Evolutionary conservation across 2,888 invertebrate genomes (phyloP), one percentile per base, ranked within the genome.

Genomic region (Antitype chi): DNA sequence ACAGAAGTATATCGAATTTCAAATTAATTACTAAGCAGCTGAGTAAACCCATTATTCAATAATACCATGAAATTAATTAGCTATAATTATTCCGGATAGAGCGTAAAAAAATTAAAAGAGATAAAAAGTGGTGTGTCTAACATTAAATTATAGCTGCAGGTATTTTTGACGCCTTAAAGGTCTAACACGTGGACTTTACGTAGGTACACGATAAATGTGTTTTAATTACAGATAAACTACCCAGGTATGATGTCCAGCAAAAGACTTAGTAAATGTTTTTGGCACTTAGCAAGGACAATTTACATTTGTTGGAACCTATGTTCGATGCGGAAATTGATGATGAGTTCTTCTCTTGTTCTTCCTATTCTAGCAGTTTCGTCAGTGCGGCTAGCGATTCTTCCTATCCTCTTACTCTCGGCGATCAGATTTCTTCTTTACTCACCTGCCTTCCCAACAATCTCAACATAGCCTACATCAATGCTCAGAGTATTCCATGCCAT

Each of bases 21-120:
- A 49, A 63, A 82, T 52, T 53, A 84, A 84, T 67, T 38, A 53
- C 17, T 43, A 69, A 71, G 38, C 84, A 28, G 49, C 63, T 71
- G 67, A 68, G 57, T 64, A 80, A 68, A 81, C 72, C 52, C 23
- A 68, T 84, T 71, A 84, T 70, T 59, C 62, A 84, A 28, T 84
- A 80, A 80, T n/a, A 81, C 60, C 62, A 53, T 81, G 25, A 84
- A 80, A 80, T 52, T 71, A 67, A 80, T 69, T 80, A 80, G 7
- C 11, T 53, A 43, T 68, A 60, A 59, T 69, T 64, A 64, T 71
- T 68, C 17, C 57, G 49, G 25, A 67, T 59, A 28, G 32, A 53
- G 15, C 49, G 23, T 70, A 25, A 38, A 43, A 32, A 20, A 53
- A n/a, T 59, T 32, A 8, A 25, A 68, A 62, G 53, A 28, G n/a